Evolutionary conservation across 1,140 invertebrate species (phyloP).

Genomic region (Ceratosolen fusciceps): DNA sequence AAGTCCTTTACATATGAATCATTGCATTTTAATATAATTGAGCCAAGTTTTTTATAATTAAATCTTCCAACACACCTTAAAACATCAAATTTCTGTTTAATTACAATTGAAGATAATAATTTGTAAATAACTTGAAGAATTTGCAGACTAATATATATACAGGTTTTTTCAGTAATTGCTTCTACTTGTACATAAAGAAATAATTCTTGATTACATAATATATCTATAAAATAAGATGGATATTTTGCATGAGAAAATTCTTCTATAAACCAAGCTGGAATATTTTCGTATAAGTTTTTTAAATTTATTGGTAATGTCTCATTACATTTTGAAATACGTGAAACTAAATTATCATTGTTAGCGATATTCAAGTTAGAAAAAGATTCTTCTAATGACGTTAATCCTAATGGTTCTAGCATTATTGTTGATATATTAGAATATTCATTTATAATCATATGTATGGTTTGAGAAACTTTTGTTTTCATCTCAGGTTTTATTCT

Average conservation of each 20-base stretch:
- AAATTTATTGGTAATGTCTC: constrained; percentile 30
- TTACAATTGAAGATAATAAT: constrained; percentile 71
- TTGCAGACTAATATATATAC: constrained; percentile 75
- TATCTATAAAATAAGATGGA: constrained; percentile 78
- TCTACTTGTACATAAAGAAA: constrained; percentile 84
- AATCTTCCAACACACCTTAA: constrained; percentile 65
- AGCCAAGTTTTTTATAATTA: constrained; percentile 61
- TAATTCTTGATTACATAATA: constrained; percentile 72
- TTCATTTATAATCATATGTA: constrained; percentile 76
- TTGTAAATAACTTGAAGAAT: constrained; percentile 79
- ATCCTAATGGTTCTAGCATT: constrained; percentile 66
- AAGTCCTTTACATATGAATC: constrained; percentile 61
- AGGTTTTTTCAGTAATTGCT: constrained; percentile 74
- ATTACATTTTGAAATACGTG: neutral
- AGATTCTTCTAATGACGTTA: constrained; percentile 38
- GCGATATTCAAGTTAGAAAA: constrained; percentile 39
- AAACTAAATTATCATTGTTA: constrained; percentile 36
- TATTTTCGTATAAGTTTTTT: constrained; percentile 26
- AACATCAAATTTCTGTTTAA: constrained; percentile 55
- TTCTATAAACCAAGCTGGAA: constrained; percentile 78
- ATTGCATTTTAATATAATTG: constrained; percentile 55
- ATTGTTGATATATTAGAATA: constrained; percentile 74
- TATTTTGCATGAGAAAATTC: constrained; percentile 74
- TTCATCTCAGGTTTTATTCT: constrained; percentile 73
- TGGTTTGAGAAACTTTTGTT: constrained; percentile 71